Base-by-base conservation (phyloP, 2,888 invertebrate species). In the Leptinotarsa peninsularis region DNA sequence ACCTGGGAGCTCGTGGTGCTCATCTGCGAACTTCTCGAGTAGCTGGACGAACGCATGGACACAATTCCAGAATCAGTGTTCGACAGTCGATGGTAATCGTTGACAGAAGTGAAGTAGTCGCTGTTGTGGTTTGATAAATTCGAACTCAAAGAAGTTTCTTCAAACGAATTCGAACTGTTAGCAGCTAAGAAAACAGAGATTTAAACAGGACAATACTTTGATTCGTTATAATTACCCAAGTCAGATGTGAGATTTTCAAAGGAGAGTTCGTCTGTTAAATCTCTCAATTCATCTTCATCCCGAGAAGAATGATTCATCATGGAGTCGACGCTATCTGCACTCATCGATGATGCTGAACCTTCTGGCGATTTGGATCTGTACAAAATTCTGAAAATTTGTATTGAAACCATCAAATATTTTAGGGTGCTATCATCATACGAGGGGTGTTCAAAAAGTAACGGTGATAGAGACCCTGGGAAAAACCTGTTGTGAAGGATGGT, bases 231-330 rank as follows among this genome's bases (percentile, higher is more conserved):
- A 7, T 43, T 43, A 43, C 43, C 43, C 43, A 43, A 43, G 43
- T 43, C 43, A 43, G 43, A 43, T 43, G 43, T 43, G 43, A 43
- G 43, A 43, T 43, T 7, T 43, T 87, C 87, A 1, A 87, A 85
- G 67, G 85, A 82, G 79, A 88, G 88, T 72, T 88, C 88, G 21
- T 91, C 92, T 91, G 91, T 91, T 71, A 92, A 88, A 49, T 90
- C 91, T 79, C 92, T 91, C 50, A 92, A 90, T 87, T 95, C 95
- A 86, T 95, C 95, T 81, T 93, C 93, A 84, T 95, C 95, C 82
- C 95, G 94, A 75, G 94, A 92, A n/a, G 96, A 96, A 83, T 94
- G 94, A 89, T 96, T 96, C 82, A 96, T 89, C 88, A 96, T 94
- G 0, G 96, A 97, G 88, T 96, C 96, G 83, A 96, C 89, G 82